phyloP scores from a whole-genome alignment of 2,113 vertebrate genomes.

The Chauna torquata region DNA sequence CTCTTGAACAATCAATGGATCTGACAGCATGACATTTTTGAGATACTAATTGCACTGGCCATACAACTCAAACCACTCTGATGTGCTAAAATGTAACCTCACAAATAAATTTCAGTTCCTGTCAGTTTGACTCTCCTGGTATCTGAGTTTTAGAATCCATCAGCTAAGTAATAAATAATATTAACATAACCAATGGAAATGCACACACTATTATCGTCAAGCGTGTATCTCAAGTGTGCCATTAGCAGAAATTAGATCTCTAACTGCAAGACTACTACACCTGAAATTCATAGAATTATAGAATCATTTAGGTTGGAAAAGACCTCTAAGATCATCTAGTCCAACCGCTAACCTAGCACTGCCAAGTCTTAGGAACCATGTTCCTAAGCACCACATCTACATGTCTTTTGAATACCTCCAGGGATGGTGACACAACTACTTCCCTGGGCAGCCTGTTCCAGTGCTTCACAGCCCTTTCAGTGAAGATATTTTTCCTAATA shows the following conservation, averaged over 20 bases:
- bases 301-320: too few relatives aligned
- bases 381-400: too few relatives aligned
- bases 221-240: accelerated
- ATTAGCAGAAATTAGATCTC: not conserved
- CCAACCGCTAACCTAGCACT: too few relatives aligned
- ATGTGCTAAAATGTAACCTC: not conserved
- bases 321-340: too few relatives aligned
- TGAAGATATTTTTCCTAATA: too few relatives aligned
- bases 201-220: not conserved
- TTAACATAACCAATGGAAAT: not conserved
- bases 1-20: not conserved
- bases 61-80: not conserved
- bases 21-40: not conserved
- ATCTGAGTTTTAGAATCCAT: not conserved
- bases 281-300: not conserved
- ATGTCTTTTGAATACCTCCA: too few relatives aligned
- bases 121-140: not conserved
- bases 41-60: not conserved
- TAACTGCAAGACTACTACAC: not conserved
- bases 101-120: not conserved
- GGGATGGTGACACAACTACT: too few relatives aligned
- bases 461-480: too few relatives aligned
- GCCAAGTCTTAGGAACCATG: too few relatives aligned
- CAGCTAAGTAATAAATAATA: not conserved
- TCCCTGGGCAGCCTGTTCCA: too few relatives aligned